These are phyloP conservation scores for Sander vitreus DNA, from an alignment of 2,113 vertebrate genomes.

Conservation along the genomic window DNA sequence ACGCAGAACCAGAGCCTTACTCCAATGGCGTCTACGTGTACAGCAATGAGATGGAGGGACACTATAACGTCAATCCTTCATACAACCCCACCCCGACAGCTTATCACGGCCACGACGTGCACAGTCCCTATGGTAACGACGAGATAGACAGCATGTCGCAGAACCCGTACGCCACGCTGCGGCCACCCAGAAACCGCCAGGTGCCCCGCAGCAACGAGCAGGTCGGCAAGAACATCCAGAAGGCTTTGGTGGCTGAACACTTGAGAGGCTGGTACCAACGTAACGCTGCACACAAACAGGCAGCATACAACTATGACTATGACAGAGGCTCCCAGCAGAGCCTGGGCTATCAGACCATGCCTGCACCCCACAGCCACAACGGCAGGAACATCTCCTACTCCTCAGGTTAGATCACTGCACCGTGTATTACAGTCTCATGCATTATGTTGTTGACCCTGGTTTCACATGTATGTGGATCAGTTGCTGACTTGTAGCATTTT, in stretches of 20 bases:
- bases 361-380: conserved; percentile 86
- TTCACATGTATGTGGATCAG: not conserved
- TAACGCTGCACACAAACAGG: conserved; percentile 88
- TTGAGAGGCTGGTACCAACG: conserved; percentile 97
- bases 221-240: conserved; percentile 90
- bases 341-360: conserved; percentile 88
- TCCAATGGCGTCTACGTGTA: conserved; percentile 87
- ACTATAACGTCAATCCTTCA: conserved; percentile 92
- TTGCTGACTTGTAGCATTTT: conserved; percentile 11
- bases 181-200: conserved; percentile 87
- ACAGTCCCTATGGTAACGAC: conserved; percentile 85
- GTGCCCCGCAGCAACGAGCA: conserved; percentile 84
- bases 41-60: conserved; percentile 92
- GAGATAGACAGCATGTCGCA: conserved; percentile 87
- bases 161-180: conserved; percentile 91
- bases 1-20: conserved; percentile 84
- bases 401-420: conserved; percentile 64
- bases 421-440: not conserved
- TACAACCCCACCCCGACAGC: conserved; percentile 61
- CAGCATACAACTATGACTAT: conserved; percentile 87
- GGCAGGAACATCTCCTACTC: conserved; percentile 86
- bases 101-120: conserved; percentile 85
- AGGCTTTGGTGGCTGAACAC: conserved; percentile 93
- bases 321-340: conserved; percentile 90
- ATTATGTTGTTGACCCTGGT: not conserved